Conservation (phyloP, 1,140 invertebrate species). For the Drosophila subobscura region DNA sequence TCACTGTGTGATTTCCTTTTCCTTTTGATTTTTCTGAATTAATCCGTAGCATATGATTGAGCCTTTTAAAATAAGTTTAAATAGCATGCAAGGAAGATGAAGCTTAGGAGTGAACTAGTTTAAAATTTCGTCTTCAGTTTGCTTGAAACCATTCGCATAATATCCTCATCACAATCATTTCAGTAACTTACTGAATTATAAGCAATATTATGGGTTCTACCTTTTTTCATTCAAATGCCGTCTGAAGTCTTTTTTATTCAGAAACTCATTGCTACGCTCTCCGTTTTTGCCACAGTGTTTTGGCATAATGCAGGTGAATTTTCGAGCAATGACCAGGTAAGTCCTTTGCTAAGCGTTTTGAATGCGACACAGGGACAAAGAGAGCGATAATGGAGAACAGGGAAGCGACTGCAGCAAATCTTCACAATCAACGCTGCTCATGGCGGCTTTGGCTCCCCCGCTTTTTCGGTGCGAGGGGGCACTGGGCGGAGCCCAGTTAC, state of each 20-base stretch:
- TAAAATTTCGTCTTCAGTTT: too few species aligned
- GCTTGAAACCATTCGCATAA: too few species aligned
- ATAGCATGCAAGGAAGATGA: too few species aligned
- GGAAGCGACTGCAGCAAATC: conserved; percentile 37
- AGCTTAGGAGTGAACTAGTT: too few species aligned
- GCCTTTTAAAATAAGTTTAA: too few species aligned
- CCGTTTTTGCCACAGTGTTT: conserved; percentile 8
- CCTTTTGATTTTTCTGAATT: too few species aligned
- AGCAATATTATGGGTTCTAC: too few species aligned
- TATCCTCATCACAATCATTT: too few species aligned
- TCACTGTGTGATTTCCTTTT: too few species aligned
- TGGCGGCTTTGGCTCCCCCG: conserved; percentile 1
- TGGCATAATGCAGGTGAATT: conserved; percentile 11
- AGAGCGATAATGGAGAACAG: conserved; percentile 28
- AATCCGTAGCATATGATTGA: too few species aligned
- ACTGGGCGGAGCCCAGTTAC: conserved; percentile 43
- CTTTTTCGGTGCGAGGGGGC: background rate
- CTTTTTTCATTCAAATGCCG: too few species aligned
- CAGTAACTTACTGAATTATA: too few species aligned
- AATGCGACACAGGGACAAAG: conserved; percentile 20
- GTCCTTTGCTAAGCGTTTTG: conserved; percentile 40
- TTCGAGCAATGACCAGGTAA: conserved; percentile 68
- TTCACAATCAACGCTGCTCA: conserved; percentile 68
- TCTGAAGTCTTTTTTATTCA: background rate
- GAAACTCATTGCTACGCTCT: background rate